Base-by-base conservation (phyloP, 2,888 invertebrate species). In the Sipunculus nudus region DNA sequence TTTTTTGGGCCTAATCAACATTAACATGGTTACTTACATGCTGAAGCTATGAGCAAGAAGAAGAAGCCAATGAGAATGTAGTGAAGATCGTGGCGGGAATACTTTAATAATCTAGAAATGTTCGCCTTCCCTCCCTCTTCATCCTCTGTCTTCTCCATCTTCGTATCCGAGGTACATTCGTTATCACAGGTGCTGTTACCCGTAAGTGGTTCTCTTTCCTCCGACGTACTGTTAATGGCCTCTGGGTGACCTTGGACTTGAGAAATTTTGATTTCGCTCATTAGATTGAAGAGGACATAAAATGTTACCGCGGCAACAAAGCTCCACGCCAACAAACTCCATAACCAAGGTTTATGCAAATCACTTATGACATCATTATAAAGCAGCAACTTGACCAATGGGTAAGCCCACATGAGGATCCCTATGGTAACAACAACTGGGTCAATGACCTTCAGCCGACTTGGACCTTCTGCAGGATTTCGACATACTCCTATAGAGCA, bases 21-120 rank as follows among this genome's bases (percentile, higher is more conserved):
- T n/a, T n/a, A n/a, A n/a, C n/a, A n/a, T n/a, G n/a, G 16, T 48
- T 26, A 59, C 65, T 40, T 65, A 76, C 78, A 75, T 47, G 67
- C 61, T 21, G 78, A 61, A n/a, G 65, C 61, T n/a, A 65, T 5
- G 2, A 46, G 23, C 61, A 67, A 52, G 65, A 67, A 67, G 19
- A 62, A 4, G 16, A 65, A 73, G 5, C 72, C 78, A 13, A 61
- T 31, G 1, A 61, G 6, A 28, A 77, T 49, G 21, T 70, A 63
- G 5, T 47, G 61, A 56, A 65, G 54, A 57, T 78, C 78, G 13
- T 74, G 70, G 47, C 59, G 64, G 3, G 76, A 75, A 46, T 72
- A 70, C 21, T 67, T 58, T 16, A 78, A 54, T 43, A 55, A 57
- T 31, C 49, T 52, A 0, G 54, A 61, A 45, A 55, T 38, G 26